Evolutionary conservation across 1,140 invertebrate genomes (phyloP).

Genomic region (Zaprionus inermis): DNA sequence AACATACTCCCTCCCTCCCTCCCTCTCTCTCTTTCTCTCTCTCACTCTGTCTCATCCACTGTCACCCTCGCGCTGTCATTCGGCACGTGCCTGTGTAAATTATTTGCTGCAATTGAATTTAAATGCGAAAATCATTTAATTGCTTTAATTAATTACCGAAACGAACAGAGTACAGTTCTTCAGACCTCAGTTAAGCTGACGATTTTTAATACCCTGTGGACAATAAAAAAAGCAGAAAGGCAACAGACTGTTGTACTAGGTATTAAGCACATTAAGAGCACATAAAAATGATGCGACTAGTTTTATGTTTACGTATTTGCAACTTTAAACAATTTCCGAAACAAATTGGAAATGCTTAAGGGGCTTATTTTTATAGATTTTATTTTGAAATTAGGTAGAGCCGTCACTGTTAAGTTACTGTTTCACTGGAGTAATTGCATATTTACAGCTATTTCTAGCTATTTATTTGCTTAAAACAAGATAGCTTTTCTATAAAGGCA

Average conservation of each 20-base stretch:
- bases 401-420: background rate
- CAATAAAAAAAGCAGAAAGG: background rate
- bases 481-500: too few relatives aligned
- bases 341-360: background rate
- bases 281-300: background rate
- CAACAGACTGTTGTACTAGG: background rate
- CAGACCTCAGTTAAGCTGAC: background rate
- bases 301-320: background rate
- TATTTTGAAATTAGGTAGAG: background rate
- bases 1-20: background rate
- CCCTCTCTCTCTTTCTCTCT: background rate
- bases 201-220: conserved; percentile 25
- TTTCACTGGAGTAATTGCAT: background rate
- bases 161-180: background rate
- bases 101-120: conserved; percentile 66
- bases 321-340: background rate
- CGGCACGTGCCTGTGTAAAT: conserved; percentile 27
- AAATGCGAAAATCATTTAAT: conserved; percentile 72
- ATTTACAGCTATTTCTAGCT: background rate
- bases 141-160: conserved; percentile 71
- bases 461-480: too few relatives aligned
- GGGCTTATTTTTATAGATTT: background rate
- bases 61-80: background rate
- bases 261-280: background rate
- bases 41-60: background rate